Percentiles rank a stretch among this genome's conserved stretches.
phyloP scores from a whole-genome alignment of 2,888 invertebrate genomes.

The Drepana falcataria region DNA sequence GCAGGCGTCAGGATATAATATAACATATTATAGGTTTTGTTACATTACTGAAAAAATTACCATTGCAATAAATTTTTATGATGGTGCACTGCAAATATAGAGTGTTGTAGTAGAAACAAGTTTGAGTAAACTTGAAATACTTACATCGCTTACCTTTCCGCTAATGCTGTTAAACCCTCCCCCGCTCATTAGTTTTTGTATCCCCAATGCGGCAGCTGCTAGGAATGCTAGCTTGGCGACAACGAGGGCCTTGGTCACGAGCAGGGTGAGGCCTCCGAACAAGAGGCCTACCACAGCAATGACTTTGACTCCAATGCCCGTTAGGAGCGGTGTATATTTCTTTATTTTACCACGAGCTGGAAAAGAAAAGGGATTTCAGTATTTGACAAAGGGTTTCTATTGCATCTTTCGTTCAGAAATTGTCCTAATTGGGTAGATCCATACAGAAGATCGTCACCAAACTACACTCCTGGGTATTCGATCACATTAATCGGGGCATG shows the following conservation, averaged over 20 bases:
- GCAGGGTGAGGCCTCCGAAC: constrained; percentile 84
- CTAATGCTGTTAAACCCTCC: constrained; percentile 64
- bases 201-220: constrained; percentile 83
- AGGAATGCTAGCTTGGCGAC: constrained; percentile 88
- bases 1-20: too few relatives aligned
- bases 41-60: too few relatives aligned
- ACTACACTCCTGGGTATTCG: too few relatives aligned
- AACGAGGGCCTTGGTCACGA: constrained; percentile 87
- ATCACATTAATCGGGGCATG: too few relatives aligned
- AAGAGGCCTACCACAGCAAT: constrained; percentile 84
- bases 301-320: constrained; percentile 85
- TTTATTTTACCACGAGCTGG: constrained; percentile 87
- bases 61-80: too few relatives aligned
- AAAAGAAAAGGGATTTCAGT: constrained; percentile 8
- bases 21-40: too few relatives aligned
- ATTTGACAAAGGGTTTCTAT: not conserved
- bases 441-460: too few relatives aligned
- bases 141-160: constrained; percentile 50
- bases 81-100: too few relatives aligned
- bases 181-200: constrained; percentile 82
- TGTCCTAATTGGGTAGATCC: too few relatives aligned
- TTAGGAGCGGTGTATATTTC: constrained; percentile 83
- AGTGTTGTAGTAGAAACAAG: too few relatives aligned
- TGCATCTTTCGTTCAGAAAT: too few relatives aligned
- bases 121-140: too few relatives aligned